Percentiles rank a stretch among this genome's conserved stretches.
These are phyloP conservation scores for Pissodes strobi DNA, from an alignment of 1,140 invertebrate genomes.

Conservation along the genomic window DNA sequence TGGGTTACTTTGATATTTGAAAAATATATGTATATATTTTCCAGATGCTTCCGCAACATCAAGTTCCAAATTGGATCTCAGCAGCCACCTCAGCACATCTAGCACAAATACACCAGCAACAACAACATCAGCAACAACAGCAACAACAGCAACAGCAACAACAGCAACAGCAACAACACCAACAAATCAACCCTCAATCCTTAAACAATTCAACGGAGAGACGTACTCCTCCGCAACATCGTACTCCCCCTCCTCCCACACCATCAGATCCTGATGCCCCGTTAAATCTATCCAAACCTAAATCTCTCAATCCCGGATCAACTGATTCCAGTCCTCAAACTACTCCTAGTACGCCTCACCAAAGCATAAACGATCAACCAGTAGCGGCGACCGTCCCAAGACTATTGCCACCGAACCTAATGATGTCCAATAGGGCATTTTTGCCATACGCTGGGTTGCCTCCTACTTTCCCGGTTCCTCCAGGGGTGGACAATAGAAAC, in stretches of 20 bases:
- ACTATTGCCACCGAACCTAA: slow-evolving; percentile 60
- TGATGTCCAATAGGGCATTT: slow-evolving; percentile 62
- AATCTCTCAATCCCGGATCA: slow-evolving; percentile 59
- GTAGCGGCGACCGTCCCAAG: slow-evolving; percentile 64
- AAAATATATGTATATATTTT: too few relatives aligned
- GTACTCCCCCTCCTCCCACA: slow-evolving; percentile 54
- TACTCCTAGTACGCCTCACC: slow-evolving; percentile 40
- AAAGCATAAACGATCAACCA: slow-evolving; percentile 59
- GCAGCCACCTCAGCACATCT: slow-evolving; percentile 46
- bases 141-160: slow-evolving; percentile 30
- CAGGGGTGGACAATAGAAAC: slow-evolving; percentile 53
- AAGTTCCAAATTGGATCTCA: slow-evolving; percentile 52
- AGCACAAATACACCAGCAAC: slow-evolving; percentile 34
- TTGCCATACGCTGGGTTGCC: slow-evolving; percentile 64
- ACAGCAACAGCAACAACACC: slow-evolving; percentile 23
- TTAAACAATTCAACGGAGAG: slow-evolving; percentile 15
- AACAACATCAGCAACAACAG: slow-evolving; percentile 20
- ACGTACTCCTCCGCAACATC: slow-evolving; percentile 49
- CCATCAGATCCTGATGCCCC: slow-evolving; percentile 73
- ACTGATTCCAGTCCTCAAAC: slow-evolving; percentile 49
- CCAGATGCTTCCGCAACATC: slow-evolving; percentile 54
- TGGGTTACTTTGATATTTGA: too few relatives aligned
- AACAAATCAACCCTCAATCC: neutral
- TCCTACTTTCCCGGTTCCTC: slow-evolving; percentile 59
- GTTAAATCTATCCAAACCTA: slow-evolving; percentile 86